Percentiles rank a stretch among this genome's conserved stretches.
Evolutionary conservation across 2,888 invertebrate genomes (phyloP).

Genomic region (Xanthorhoe spadicearia): DNA sequence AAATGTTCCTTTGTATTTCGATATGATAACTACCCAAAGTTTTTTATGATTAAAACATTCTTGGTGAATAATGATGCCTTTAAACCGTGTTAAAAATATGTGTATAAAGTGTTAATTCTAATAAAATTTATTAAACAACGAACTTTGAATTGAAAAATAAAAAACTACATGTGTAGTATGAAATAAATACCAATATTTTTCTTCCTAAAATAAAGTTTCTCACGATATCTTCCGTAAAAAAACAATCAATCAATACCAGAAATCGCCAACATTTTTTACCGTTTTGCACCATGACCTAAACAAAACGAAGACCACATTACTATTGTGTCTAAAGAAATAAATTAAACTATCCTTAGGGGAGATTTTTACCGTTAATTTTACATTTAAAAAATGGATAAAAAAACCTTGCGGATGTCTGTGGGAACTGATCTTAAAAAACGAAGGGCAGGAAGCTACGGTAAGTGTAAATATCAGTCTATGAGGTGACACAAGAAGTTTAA

Average conservation of each 20-base stretch:
- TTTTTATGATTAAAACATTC: not conserved
- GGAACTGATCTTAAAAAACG: conserved; percentile 76
- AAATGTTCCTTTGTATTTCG: not conserved
- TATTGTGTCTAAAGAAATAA: conserved; percentile 78
- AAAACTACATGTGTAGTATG: too few species aligned
- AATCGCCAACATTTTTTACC: conserved; percentile 54
- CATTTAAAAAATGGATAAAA: conserved; percentile 63
- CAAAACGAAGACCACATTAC: conserved; percentile 68
- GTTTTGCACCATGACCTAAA: conserved; percentile 52
- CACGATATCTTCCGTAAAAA: conserved; percentile 17
- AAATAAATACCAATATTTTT: too few species aligned
- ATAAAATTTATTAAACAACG: too few species aligned
- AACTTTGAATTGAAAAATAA: too few species aligned
- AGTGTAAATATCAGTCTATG: conserved; percentile 73
- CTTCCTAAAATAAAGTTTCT: conserved; percentile 6
- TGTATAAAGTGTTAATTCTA: too few species aligned
- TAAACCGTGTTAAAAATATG: too few species aligned
- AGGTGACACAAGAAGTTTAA: conserved; percentile 71
- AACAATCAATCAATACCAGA: conserved; percentile 43
- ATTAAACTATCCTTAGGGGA: conserved; percentile 82
- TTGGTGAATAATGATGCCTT: too few species aligned
- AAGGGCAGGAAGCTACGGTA: conserved; percentile 73
- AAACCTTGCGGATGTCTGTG: conserved; percentile 75
- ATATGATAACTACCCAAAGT: not conserved
- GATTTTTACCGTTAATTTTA: conserved; percentile 81